These are phyloP conservation scores for Standfussiana lucernea DNA, from an alignment of 2,888 invertebrate species.

Conservation along the genomic window DNA sequence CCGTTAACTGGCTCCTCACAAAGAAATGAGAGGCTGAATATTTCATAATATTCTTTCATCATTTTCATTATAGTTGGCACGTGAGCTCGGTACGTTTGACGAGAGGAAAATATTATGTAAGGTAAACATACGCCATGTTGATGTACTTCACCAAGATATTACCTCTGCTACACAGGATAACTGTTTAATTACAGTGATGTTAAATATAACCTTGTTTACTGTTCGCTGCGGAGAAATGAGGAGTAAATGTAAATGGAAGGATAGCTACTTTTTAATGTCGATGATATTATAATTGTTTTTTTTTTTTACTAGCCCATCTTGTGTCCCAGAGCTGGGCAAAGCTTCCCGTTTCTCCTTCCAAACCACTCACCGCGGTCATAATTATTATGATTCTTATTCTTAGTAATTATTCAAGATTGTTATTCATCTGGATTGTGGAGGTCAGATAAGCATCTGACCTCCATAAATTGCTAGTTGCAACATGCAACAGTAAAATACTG, in stretches of 20 bases:
- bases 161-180: neutral
- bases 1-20: neutral
- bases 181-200: neutral
- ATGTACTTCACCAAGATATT: neutral
- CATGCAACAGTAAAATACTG: too few species aligned
- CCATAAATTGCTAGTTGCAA: too few species aligned
- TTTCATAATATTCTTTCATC: conserved; percentile 32
- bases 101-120: conserved; percentile 7
- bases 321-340: too few species aligned
- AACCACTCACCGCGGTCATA: too few species aligned
- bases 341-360: too few species aligned
- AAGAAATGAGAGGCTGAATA: conserved; percentile 21
- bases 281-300: too few species aligned
- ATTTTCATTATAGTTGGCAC: neutral
- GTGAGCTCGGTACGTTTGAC: neutral
- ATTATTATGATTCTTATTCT: too few species aligned
- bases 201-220: neutral
- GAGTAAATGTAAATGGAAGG: neutral
- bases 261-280: neutral
- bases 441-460: too few species aligned
- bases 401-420: too few species aligned
- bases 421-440: too few species aligned
- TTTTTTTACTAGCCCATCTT: too few species aligned
- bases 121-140: neutral
- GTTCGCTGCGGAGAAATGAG: neutral